Evolutionary conservation across 2,888 invertebrate species (phyloP).

Genomic region (Heliconius cydno): DNA sequence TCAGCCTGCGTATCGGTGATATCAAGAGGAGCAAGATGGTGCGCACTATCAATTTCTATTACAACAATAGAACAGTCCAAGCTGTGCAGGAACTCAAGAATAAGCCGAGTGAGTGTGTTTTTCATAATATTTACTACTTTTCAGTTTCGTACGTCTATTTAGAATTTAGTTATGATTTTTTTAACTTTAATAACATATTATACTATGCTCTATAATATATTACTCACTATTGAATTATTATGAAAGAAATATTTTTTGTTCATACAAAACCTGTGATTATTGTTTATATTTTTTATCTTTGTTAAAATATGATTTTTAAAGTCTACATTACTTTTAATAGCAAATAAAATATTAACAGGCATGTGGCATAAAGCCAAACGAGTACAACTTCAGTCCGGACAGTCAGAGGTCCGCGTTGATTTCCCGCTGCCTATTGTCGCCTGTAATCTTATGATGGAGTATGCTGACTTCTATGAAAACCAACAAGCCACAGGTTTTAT

Average conservation of each 20-base stretch:
- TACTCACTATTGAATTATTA: too few relatives aligned
- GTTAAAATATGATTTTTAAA: too few relatives aligned
- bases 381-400: slow-evolving; percentile 93
- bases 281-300: background rate
- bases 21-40: slow-evolving; percentile 99
- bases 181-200: too few relatives aligned
- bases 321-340: too few relatives aligned
- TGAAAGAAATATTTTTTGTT: too few relatives aligned
- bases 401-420: slow-evolving; percentile 98
- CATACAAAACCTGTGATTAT: too few relatives aligned
- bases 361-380: slow-evolving; percentile 99
- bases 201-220: too few relatives aligned
- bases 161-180: too few relatives aligned
- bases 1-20: slow-evolving; percentile 96
- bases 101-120: slow-evolving; percentile 85
- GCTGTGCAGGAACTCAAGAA: slow-evolving; percentile 99
- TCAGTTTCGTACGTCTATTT: too few relatives aligned
- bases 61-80: slow-evolving; percentile 97
- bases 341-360: slow-evolving; percentile 69
- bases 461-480: slow-evolving; percentile 98
- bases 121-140: too few relatives aligned
- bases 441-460: slow-evolving; percentile 99
- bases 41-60: slow-evolving; percentile 96
- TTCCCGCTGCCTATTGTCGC: slow-evolving; percentile 98
- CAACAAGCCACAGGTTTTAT: slow-evolving; percentile 90